Percentiles rank a stretch among this genome's conserved stretches.
Evolutionary conservation across 1,140 invertebrate genomes (phyloP).

Genomic region (Polypedilum pembai): DNA sequence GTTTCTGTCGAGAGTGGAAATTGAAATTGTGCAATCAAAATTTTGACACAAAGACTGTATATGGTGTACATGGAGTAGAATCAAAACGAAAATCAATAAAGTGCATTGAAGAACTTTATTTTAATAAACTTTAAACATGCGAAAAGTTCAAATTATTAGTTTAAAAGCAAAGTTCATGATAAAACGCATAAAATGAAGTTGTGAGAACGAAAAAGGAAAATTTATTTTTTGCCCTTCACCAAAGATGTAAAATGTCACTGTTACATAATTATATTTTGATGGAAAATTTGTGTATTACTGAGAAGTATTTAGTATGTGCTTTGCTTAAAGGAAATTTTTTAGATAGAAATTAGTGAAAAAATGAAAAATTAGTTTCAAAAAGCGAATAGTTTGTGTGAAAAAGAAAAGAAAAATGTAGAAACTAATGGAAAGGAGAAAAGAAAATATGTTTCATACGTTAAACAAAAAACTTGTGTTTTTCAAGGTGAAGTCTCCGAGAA

Average conservation of each 20-base stretch:
- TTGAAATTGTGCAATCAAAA: constrained; percentile 9
- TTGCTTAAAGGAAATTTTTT: neutral
- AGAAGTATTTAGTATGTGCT: neutral
- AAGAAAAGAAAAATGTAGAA: neutral
- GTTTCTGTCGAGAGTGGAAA: neutral
- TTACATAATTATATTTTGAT: too few relatives aligned
- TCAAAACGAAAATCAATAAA: constrained; percentile 4
- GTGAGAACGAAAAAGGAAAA: too few relatives aligned
- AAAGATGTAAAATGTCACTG: too few relatives aligned
- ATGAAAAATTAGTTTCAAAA: neutral
- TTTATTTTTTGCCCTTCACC: too few relatives aligned
- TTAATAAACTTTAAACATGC: neutral
- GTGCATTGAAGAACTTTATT: neutral
- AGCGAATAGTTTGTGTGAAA: neutral
- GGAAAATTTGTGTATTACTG: neutral
- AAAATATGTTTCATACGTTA: neutral
- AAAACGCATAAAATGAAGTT: too few relatives aligned
- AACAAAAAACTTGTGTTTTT: neutral
- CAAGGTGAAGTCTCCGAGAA: neutral
- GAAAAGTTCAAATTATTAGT: neutral
- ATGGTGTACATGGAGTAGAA: neutral
- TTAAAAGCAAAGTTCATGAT: neutral
- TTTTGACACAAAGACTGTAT: constrained; percentile 5
- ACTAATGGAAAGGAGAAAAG: neutral
- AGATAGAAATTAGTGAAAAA: neutral